phyloP scores from a whole-genome alignment of 1,140 invertebrate species.

The Heliconius himera region DNA sequence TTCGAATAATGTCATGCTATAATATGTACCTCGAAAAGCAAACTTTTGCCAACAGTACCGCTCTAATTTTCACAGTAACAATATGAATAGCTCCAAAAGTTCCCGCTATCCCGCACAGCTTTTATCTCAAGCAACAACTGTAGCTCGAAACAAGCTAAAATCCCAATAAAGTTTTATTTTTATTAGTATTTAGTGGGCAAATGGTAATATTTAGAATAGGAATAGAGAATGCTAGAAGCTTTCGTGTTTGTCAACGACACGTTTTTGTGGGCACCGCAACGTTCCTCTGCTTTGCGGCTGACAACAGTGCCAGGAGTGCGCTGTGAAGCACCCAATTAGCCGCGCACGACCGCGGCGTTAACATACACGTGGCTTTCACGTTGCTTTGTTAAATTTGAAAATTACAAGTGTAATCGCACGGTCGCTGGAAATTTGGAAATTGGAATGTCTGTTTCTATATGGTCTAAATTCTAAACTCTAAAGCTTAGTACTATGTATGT shows the following conservation, averaged over 20 bases:
- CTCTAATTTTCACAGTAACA: conserved; percentile 24
- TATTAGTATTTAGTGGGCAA: conserved; percentile 25
- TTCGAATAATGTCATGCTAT: conserved; percentile 3
- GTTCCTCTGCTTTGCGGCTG: conserved; percentile 14
- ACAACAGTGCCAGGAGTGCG: conserved; percentile 19
- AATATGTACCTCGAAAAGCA: conserved; percentile 3
- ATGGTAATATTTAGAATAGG: conserved; percentile 5
- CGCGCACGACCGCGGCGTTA: conserved; percentile 17
- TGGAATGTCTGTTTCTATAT: not conserved
- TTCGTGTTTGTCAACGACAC: not conserved
- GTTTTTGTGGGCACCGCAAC: not conserved
- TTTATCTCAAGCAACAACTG: conserved; percentile 31
- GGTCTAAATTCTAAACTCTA: too few species aligned
- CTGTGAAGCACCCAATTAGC: conserved; percentile 27
- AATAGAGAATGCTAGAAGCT: conserved; percentile 15
- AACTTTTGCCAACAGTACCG: conserved; percentile 13
- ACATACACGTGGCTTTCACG: not conserved
- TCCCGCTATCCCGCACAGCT: conserved; percentile 22
- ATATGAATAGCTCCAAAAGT: conserved; percentile 24
- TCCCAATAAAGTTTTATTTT: conserved; percentile 25
- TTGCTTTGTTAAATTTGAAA: conserved; percentile 8
- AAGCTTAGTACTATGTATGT: not conserved
- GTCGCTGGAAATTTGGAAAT: not conserved
- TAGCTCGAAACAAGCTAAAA: conserved; percentile 22
- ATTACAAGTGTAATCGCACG: conserved; percentile 12